Evolutionary conservation across 2,888 invertebrate species (phyloP).

Genomic region (Volucella bombylans): DNA sequence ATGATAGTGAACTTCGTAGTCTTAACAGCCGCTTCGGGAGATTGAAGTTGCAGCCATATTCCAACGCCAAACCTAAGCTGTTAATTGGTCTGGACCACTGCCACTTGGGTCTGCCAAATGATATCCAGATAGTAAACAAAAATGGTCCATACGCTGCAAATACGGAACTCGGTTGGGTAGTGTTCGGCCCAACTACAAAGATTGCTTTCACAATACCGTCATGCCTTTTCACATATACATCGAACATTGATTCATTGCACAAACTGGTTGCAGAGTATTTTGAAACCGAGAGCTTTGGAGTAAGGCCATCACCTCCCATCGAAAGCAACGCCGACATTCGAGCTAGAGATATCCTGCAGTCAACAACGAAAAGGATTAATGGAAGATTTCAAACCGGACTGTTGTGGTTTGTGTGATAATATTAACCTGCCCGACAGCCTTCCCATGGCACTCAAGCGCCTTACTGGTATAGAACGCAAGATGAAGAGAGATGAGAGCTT

Average conservation of each 20-base stretch:
- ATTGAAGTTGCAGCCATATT: constrained; percentile 22
- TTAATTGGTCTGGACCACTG: constrained; percentile 57
- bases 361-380: constrained; percentile 17
- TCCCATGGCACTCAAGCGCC: constrained; percentile 65
- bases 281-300: constrained; percentile 36
- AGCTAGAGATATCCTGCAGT: constrained; percentile 3
- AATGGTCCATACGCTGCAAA: constrained; percentile 30
- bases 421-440: constrained; percentile 44
- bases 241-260: constrained; percentile 1
- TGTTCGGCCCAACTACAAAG: constrained; percentile 20
- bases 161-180: constrained; percentile 44
- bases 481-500: constrained; percentile 58
- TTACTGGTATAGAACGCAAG: constrained; percentile 66
- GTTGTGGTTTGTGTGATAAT: constrained; percentile 29
- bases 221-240: constrained; percentile 9
- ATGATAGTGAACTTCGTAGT: constrained; percentile 1
- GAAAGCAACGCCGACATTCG: constrained; percentile 20
- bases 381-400: constrained; percentile 25
- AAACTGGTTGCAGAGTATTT: constrained; percentile 29
- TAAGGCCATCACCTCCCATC: not conserved
- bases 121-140: not conserved
- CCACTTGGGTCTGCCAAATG: constrained; percentile 39
- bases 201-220: not conserved
- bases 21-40: not conserved
- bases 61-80: constrained; percentile 32